Conservation (phyloP, 2,797 vertebrate species). For the Cryptoprocta ferox region DNA sequence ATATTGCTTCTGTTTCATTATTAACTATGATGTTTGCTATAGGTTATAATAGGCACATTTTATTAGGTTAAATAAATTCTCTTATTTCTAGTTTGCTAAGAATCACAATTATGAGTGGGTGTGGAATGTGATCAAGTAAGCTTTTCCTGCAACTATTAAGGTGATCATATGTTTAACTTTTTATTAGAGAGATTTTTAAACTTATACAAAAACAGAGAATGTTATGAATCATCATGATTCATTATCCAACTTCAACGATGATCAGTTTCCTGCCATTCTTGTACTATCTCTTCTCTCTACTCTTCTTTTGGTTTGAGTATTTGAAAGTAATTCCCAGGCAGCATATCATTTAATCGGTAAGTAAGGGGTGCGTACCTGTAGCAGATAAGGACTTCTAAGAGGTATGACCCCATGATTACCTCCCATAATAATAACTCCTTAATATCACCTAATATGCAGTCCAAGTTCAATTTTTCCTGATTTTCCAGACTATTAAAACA, state of each 20-base stretch:
- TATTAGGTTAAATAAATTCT: slow-evolving; percentile 54
- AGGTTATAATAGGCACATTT: neutral
- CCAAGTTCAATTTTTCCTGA: neutral
- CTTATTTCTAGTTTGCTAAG: slow-evolving; percentile 22
- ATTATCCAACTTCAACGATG: neutral
- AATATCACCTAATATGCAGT: neutral
- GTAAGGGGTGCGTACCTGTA: neutral
- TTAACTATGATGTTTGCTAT: slow-evolving; percentile 11
- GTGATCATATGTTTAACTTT: neutral
- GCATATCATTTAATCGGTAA: slow-evolving; percentile 3
- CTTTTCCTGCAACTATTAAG: slow-evolving; percentile 30
- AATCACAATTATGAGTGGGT: slow-evolving; percentile 23
- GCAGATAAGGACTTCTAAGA: neutral
- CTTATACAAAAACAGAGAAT: neutral
- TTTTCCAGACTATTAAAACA: neutral
- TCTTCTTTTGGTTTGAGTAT: neutral
- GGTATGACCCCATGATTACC: neutral
- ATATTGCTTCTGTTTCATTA: neutral
- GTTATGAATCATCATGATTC: neutral
- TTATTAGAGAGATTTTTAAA: slow-evolving; percentile 41
- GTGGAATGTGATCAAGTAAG: neutral
- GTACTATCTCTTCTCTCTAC: neutral
- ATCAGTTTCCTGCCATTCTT: neutral
- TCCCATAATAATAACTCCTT: neutral
- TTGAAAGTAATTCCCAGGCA: slow-evolving; percentile 3